Evolutionary conservation across 2,113 vertebrate species (phyloP).

Genomic region (Willisornis vidua): DNA sequence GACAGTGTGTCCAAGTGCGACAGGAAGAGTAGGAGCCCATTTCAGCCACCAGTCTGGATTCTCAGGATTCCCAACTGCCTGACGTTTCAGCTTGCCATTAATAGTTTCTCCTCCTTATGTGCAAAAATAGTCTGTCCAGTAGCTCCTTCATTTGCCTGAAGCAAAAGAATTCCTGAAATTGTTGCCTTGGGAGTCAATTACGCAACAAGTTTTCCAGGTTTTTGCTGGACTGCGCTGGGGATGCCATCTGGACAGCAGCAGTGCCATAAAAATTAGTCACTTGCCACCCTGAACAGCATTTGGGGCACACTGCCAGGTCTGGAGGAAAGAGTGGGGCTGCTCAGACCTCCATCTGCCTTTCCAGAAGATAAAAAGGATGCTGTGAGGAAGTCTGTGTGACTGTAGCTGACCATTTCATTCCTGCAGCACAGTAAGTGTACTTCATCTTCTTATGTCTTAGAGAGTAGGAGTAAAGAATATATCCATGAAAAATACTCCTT

Average conservation of each 20-base stretch:
- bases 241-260: neutral
- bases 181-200: neutral
- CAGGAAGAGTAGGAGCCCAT: neutral
- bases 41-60: neutral
- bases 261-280: neutral
- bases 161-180: neutral
- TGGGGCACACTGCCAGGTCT: neutral
- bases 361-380: neutral
- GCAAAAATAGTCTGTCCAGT: neutral
- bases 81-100: neutral
- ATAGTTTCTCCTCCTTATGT: neutral
- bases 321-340: neutral
- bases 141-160: neutral
- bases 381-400: neutral
- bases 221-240: rapidly evolving
- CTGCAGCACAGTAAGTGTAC: rapidly evolving
- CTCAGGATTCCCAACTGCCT: neutral
- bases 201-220: neutral
- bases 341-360: neutral
- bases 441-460: neutral
- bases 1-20: neutral
- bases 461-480: neutral
- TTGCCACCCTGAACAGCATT: neutral
- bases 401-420: neutral
- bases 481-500: neutral